Evolutionary conservation across 30 jellyfish, hydroid and myxozoan species (phyloP), one percentile per base, ranked within the genome.

Genomic region (Chrysaora quinquecirrha): DNA sequence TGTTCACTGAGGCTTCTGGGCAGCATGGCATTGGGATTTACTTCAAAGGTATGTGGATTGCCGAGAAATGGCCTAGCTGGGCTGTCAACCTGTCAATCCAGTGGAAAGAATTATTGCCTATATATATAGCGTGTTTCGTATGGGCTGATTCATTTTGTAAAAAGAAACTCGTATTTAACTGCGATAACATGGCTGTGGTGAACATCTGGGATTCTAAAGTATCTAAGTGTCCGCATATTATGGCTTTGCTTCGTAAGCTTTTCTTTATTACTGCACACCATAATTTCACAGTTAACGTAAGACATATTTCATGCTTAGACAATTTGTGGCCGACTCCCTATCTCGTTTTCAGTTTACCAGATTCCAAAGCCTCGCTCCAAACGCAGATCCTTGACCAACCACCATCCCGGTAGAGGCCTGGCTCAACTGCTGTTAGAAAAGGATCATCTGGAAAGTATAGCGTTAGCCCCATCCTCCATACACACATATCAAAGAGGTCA

Each of bases 1-100:
- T 75, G 0, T 50, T 30, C 46, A 49, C 87, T 2, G 87, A 75
- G 30, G 76, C 77, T 3, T 50, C 87, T 1, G 87, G 87, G 3
- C 33, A 33, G 64, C 50, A 16, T 0, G 87, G 87, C 22, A 49
- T 49, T 24, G 87, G 64, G 11, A 60, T 60, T 49, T 30, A 48
- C 3, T 23, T 24, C 54, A 21, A 32, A 1, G 64, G 74, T 0
- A 48, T 10, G 34, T 75, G 87, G 87, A 48, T 49, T 12, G 33
- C 74, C 1, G 32, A 60, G 25, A 25, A 1, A 4, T 75, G 87
- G 87, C 87, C 76, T 46, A 4, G 32, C 1, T 24, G 2, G 46
- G 1, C 31, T 12, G 1, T 1, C 1, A 1, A 50, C 0, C 20
- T 3, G 6, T 48, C 73, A 6, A 56, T 75, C 31, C 64, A 31